Conservation (phyloP, 2,888 invertebrate genomes). For the Drosophila recens region DNA sequence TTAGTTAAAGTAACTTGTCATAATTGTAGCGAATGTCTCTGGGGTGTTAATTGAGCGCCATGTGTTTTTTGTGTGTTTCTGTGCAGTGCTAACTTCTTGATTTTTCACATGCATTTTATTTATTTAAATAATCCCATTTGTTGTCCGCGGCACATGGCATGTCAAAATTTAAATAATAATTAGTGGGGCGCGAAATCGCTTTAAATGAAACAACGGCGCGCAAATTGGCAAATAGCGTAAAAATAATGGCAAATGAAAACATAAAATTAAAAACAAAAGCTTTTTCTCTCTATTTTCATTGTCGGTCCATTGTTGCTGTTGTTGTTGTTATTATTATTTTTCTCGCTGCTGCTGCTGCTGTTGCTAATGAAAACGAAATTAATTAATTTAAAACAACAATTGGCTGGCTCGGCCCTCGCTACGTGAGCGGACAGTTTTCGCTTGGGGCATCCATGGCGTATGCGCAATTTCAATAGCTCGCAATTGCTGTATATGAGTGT, state of each 20-base stretch:
- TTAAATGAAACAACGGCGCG: conserved; percentile 65
- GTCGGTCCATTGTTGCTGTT: neutral
- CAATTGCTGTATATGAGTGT: conserved; percentile 10
- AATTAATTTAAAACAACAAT: conserved; percentile 78
- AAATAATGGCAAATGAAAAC: conserved; percentile 70
- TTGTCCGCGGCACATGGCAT: conserved; percentile 37
- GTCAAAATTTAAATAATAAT: conserved; percentile 80
- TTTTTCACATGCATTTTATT: conserved; percentile 68
- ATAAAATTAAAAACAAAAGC: conserved; percentile 71
- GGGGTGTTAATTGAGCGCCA: conserved; percentile 56
- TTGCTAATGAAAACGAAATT: conserved; percentile 74
- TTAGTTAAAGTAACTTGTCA: neutral
- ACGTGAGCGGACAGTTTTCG: conserved; percentile 37
- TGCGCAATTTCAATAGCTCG: conserved; percentile 62
- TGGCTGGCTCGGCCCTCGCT: conserved; percentile 40
- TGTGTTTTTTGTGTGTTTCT: conserved; percentile 38
- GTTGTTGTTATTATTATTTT: conserved; percentile 8
- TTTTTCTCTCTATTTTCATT: conserved; percentile 19
- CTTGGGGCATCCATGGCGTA: conserved; percentile 45
- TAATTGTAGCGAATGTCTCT: conserved; percentile 8
- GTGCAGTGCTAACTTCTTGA: conserved; percentile 62
- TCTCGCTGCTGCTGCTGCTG: conserved; percentile 19
- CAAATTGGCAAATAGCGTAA: conserved; percentile 70
- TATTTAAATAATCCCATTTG: conserved; percentile 78
- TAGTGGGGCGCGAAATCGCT: conserved; percentile 73